phyloP scores from a whole-genome alignment of 2,113 vertebrate species.

The Paradoxurus hermaphroditus region DNA sequence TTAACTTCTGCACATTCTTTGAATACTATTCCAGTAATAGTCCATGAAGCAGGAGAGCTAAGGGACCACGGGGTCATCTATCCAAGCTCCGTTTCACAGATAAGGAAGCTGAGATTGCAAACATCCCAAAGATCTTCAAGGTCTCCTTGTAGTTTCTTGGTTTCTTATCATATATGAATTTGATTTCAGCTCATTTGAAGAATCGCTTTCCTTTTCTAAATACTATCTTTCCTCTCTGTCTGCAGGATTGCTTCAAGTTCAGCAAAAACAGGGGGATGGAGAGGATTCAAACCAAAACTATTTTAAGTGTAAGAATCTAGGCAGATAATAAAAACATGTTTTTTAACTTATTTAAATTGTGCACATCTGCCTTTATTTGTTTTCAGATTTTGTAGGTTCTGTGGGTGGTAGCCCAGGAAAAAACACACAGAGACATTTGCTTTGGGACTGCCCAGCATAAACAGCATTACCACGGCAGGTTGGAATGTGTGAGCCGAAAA shows the following conservation, averaged over 20 bases:
- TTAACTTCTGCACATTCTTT: background rate
- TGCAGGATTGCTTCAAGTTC: conserved; percentile 21
- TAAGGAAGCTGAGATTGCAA: background rate
- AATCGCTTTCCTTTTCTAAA: conserved; percentile 52
- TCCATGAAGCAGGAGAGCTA: background rate
- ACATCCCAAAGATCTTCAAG: background rate
- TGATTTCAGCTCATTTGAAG: conserved; percentile 20
- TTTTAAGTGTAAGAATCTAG: conserved; percentile 61
- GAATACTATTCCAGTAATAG: background rate
- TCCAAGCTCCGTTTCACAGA: background rate
- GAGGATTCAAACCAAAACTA: conserved; percentile 56
- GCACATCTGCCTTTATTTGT: conserved; percentile 74
- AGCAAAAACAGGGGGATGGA: conserved; percentile 33
- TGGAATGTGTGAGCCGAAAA: conserved; percentile 65
- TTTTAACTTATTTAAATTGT: conserved; percentile 68
- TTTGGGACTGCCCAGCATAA: conserved; percentile 55
- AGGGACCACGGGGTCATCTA: background rate
- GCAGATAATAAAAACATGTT: conserved; percentile 68
- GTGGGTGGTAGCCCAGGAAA: conserved; percentile 61
- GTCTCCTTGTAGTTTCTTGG: background rate
- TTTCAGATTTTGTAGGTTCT: conserved; percentile 66
- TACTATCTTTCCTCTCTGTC: conserved; percentile 33
- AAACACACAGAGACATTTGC: conserved; percentile 61
- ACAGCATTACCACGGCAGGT: conserved; percentile 45
- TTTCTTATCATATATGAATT: conserved; percentile 15